Evolutionary conservation across 2,113 vertebrate genomes (phyloP).

Genomic region (Brachypodius melanocephalos): DNA sequence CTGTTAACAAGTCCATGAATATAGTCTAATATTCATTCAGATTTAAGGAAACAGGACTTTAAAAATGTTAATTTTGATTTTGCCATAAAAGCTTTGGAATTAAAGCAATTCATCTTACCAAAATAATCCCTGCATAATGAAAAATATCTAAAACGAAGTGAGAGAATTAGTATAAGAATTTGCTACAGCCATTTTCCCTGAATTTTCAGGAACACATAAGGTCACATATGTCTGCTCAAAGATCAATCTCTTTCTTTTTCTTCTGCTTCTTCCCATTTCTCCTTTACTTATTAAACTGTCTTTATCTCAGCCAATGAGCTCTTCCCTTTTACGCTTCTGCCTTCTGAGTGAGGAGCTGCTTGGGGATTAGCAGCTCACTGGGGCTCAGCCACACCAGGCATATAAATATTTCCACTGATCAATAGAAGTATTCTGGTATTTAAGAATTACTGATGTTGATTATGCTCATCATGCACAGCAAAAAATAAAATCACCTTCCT

Average conservation of each 20-base stretch:
- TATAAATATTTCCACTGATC: background rate
- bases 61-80: background rate
- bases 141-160: background rate
- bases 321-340: background rate
- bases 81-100: background rate
- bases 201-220: background rate
- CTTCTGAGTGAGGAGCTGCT: fast-evolving
- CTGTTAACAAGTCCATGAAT: background rate
- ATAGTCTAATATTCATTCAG: background rate
- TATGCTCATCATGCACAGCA: conserved; percentile 2
- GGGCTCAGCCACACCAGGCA: background rate
- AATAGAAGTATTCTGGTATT: background rate
- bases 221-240: fast-evolving
- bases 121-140: background rate
- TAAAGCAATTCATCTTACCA: background rate
- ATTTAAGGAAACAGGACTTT: background rate
- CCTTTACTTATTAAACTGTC: background rate
- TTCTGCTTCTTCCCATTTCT: background rate
- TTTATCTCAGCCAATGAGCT: background rate
- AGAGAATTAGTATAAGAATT: background rate
- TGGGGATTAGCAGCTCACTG: background rate
- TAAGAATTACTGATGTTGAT: background rate
- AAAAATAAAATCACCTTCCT: background rate
- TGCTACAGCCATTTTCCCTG: background rate
- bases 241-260: background rate